These are phyloP conservation scores for Phoxinus phoxinus DNA, from an alignment of 2,113 vertebrate species.

Conservation along the genomic window DNA sequence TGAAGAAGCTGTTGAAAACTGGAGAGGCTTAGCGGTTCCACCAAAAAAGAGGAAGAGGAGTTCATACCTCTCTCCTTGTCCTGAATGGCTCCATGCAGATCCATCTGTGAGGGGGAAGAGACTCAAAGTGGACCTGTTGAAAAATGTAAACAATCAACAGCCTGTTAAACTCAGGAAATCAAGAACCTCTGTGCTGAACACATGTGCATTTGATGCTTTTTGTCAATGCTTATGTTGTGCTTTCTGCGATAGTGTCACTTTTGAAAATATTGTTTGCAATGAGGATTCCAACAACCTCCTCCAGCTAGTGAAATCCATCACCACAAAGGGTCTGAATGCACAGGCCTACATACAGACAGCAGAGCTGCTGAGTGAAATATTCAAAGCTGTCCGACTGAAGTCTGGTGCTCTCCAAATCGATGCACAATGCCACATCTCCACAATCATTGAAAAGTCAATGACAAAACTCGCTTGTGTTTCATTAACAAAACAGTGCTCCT, in stretches of 20 bases:
- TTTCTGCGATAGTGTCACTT: background rate
- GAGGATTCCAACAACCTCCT: background rate
- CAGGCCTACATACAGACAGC: background rate
- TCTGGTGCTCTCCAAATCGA: conserved; percentile 2
- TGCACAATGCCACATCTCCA: conserved; percentile 7
- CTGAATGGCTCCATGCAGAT: too few species aligned
- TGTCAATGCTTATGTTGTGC: background rate
- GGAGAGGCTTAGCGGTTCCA: too few species aligned
- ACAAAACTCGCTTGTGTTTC: background rate
- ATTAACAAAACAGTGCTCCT: background rate
- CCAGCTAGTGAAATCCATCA: background rate
- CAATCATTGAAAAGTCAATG: too few species aligned
- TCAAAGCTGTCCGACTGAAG: background rate
- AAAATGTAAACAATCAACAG: too few species aligned
- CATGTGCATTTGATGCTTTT: too few species aligned
- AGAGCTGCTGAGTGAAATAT: background rate
- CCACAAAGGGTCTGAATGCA: background rate
- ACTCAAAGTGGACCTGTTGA: too few species aligned
- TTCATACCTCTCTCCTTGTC: too few species aligned
- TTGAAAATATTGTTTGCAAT: background rate
- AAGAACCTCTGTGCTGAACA: too few species aligned
- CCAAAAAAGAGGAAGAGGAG: too few species aligned
- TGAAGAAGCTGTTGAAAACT: too few species aligned
- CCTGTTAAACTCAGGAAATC: too few species aligned
- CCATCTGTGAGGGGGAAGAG: too few species aligned